Percentiles rank a stretch among this genome's conserved stretches.
These are phyloP conservation scores for Prosopocoilus inquinatus DNA, from an alignment of 2,888 invertebrate genomes.

Conservation along the genomic window DNA sequence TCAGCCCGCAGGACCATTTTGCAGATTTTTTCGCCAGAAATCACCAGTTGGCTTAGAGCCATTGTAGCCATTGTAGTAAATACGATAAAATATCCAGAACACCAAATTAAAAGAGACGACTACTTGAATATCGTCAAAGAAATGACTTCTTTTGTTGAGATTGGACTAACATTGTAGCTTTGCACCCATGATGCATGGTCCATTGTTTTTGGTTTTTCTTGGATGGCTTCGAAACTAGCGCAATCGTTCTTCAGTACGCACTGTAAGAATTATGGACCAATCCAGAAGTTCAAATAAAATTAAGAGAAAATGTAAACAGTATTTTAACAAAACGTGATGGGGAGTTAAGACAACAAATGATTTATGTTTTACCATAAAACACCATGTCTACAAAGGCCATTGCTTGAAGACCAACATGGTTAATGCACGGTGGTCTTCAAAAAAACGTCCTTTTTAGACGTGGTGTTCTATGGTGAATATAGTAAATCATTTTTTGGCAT, in stretches of 20 bases:
- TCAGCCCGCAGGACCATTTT: too few species aligned
- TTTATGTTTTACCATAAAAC: too few species aligned
- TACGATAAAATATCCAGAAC: slow-evolving; percentile 44
- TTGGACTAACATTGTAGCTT: not conserved
- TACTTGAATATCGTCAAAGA: slow-evolving; percentile 50
- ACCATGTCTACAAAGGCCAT: too few species aligned
- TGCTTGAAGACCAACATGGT: too few species aligned
- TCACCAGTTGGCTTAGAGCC: slow-evolving; percentile 39
- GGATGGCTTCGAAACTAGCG: slow-evolving; percentile 58
- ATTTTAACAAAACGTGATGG: slow-evolving; percentile 45
- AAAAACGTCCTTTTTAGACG: slow-evolving; percentile 53
- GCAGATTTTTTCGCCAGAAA: slow-evolving; percentile 14
- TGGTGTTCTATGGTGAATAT: slow-evolving; percentile 49
- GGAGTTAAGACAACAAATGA: too few species aligned
- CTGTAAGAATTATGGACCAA: slow-evolving; percentile 53
- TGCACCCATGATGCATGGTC: slow-evolving; percentile 49
- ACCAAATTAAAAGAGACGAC: slow-evolving; percentile 48
- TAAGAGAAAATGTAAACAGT: slow-evolving; percentile 46
- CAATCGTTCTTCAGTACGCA: slow-evolving; percentile 51
- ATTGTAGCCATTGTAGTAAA: slow-evolving; percentile 39
- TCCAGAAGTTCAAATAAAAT: slow-evolving; percentile 47
- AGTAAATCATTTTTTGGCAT: not conserved
- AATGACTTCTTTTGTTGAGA: slow-evolving; percentile 25
- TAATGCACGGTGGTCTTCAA: slow-evolving; percentile 52
- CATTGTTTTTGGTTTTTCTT: slow-evolving; percentile 57